Base-by-base conservation (phyloP, 2,888 invertebrate genomes). In the Oscheius myriophilus region DNA sequence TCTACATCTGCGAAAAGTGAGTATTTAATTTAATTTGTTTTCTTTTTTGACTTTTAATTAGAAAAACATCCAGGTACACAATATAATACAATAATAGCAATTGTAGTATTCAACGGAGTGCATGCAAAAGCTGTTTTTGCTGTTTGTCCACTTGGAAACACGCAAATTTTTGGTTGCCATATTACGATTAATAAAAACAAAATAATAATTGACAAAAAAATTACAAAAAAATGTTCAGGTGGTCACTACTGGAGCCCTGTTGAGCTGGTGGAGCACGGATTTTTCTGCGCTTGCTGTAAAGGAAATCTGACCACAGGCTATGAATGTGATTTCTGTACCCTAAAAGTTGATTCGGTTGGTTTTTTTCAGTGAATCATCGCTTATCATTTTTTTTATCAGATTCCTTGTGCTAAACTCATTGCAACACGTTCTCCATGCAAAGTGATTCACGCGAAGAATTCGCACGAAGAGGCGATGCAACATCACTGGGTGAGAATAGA, bases 201-300 rank as follows among this genome's bases (percentile, higher is more conserved):
- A 33, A 3, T 3, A 33, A 6, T 33, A 33, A 9, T 33, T 33
- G 33, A 9, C 4, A 3, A 3, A 3, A 33, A 33, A 9, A 6
- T 3, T 3, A 33, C 9, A 33, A 33, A 33, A 6, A 9, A 33
- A 9, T 3, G 3, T 33, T 33, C 3, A 78, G 78, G 78, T 51
- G 78, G 78, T 53, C 78, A 78, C 62, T 73, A 73, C 45, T 78
- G 78, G 78, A 69, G 59, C 9, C 73, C 75, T 1, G 68, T 76
- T 33, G 71, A 76, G 21, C 64, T 53, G 43, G 63, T 57, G 6
- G 74, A 76, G 18, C 70, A 72, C 49, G 70, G 71, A 18, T 70
- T 68, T 53, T 78, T 71, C 65, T 78, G 78, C 46, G 58, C 68
- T n/a, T 70, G 70, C 26, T 78, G 78, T 65, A 70, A 73, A 51